Percentiles rank a stretch among this genome's conserved stretches.
Evolutionary conservation across 2,888 invertebrate genomes (phyloP).

Genomic region (Tinea pellionella): DNA sequence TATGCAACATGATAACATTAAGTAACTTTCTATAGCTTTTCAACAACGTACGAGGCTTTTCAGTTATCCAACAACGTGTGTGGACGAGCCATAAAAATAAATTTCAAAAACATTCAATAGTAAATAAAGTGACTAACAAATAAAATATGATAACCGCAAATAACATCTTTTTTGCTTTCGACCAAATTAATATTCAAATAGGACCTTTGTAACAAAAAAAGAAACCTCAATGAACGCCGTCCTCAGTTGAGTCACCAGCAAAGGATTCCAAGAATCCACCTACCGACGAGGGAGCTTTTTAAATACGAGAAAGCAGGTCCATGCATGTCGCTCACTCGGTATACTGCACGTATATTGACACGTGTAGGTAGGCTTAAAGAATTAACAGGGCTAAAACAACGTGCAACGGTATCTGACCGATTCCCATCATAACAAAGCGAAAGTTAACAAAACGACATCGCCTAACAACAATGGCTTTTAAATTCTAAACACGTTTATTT

Average conservation of each 20-base stretch:
- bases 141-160: background rate
- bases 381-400: background rate
- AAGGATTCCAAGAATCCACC: slow-evolving; percentile 11
- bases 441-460: background rate
- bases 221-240: slow-evolving; percentile 8
- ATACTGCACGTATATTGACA: background rate
- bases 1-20: too few relatives aligned
- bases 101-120: too few relatives aligned
- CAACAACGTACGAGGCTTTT: too few relatives aligned
- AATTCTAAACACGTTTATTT: background rate
- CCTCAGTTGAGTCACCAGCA: background rate
- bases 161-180: background rate
- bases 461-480: background rate
- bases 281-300: background rate
- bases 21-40: too few relatives aligned
- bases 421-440: background rate
- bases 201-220: background rate
- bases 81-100: too few relatives aligned
- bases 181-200: background rate
- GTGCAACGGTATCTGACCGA: background rate
- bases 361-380: background rate
- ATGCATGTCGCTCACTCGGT: background rate
- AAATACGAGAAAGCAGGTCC: background rate
- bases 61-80: too few relatives aligned
- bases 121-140: background rate